Base-by-base conservation (phyloP, 2,113 vertebrate species). In the Pelobates fuscus region DNA sequence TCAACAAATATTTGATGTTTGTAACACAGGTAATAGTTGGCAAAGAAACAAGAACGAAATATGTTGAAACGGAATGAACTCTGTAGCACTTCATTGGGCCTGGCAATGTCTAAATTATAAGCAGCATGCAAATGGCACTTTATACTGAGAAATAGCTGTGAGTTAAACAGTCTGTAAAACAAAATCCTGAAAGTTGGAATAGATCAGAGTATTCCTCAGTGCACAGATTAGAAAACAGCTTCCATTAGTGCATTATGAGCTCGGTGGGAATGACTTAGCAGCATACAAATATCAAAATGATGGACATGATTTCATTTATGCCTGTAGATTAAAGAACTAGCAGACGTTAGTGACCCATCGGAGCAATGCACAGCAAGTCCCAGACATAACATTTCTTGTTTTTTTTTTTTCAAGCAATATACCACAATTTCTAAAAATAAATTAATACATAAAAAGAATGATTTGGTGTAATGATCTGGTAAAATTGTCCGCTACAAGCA, bases 141-240 rank as follows among this genome's bases (percentile, higher is more conserved):
- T 29, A 67, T 20, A 32, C 37, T 29, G 65, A 52, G 64, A 67
- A 76, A 76, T 30, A 64, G 55, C 64, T 76, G 72, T 65, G 72
- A 67, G 72, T 76, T 76, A 67, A 71, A 67, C 72, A 67, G 64
- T 52, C 63, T 76, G 72, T 58, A 67, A 60, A 76, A 59, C 25
- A 66, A 29, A 49, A 29, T 12, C 69, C 69, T 61, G 69, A 46
- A 71, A 62, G 21, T 71, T 61, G 41, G 21, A 62, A 71, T 62
- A 71, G 58, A 71, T 29, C 21, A 41, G 26, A 26, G 30, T 58
- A 71, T 71, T 71, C 20, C 60, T 57, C 59, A 44, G 27, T 30
- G 70, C 44, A 49, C 26, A 71, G 59, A 30, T 62, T 71, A 60
- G 37, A 17, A 71, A 60, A 61, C 57, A 46, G 37, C 46, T 71